Conservation (phyloP, 2,113 vertebrate species). For the Indri indri region DNA sequence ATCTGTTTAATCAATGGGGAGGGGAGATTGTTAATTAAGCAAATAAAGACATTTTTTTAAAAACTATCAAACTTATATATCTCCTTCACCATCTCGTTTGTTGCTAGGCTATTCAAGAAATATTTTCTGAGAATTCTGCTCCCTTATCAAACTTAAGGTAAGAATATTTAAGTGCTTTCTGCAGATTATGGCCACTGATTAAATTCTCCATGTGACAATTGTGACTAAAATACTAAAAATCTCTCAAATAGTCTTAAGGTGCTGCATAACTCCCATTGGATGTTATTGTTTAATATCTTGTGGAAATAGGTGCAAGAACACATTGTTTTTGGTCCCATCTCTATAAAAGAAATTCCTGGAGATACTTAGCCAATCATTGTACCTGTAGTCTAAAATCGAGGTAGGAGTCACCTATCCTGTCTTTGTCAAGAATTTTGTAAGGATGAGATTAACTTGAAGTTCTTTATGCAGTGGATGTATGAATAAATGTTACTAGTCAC, state of each 20-base stretch:
- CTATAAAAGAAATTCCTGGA: conserved; percentile 16
- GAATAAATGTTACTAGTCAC: not conserved
- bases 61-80: conserved; percentile 34
- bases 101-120: conserved; percentile 90
- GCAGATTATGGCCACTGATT: not conserved
- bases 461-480: not conserved
- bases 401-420: not conserved
- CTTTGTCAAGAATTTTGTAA: not conserved
- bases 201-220: not conserved
- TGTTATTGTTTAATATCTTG: not conserved
- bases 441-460: not conserved
- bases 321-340: not conserved
- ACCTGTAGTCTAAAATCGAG: not conserved
- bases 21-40: not conserved
- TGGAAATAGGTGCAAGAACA: not conserved
- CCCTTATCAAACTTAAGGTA: conserved; percentile 89
- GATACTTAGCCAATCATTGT: not conserved
- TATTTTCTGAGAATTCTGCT: conserved; percentile 87
- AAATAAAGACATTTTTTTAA: conserved; percentile 21
- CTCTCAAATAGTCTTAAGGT: not conserved
- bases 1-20: not conserved
- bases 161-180: conserved; percentile 59
- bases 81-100: conserved; percentile 41
- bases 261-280: not conserved
- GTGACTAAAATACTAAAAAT: not conserved